These are phyloP conservation scores for Aurelia coerulea DNA, from an alignment of 30 jellyfish, hydroid and myxozoan species.

Conservation along the genomic window DNA sequence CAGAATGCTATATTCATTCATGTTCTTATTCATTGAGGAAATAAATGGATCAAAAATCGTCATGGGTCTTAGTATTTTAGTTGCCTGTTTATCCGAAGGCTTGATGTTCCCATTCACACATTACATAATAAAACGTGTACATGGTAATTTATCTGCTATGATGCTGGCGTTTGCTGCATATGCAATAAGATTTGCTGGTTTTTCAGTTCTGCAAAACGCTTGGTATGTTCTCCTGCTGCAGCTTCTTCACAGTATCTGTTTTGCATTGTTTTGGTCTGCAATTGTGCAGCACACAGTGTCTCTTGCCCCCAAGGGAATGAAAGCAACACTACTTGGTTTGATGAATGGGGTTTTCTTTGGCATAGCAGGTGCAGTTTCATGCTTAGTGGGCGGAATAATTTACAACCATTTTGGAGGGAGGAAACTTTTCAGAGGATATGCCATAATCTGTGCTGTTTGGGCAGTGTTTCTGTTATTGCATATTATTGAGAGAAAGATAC, in stretches of 20 bases:
- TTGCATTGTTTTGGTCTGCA: conserved; percentile 86
- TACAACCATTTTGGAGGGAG: conserved; percentile 78
- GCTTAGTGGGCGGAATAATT: conserved; percentile 71
- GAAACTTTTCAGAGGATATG: conserved; percentile 45
- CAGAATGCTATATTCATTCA: conserved; percentile 51
- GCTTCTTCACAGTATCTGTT: conserved; percentile 72
- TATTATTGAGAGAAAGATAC: conserved; percentile 15
- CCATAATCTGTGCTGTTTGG: conserved; percentile 54
- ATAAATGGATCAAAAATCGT: conserved; percentile 58
- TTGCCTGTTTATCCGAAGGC: conserved; percentile 59
- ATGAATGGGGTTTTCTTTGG: conserved; percentile 74
- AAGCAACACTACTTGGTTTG: conserved; percentile 73
- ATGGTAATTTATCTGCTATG: conserved; percentile 68
- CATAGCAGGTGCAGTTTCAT: conserved; percentile 58
- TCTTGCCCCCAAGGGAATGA: conserved; percentile 56
- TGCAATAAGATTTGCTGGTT: conserved; percentile 60
- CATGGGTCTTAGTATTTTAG: conserved; percentile 77
- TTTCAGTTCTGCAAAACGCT: conserved; percentile 67
- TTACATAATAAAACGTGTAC: conserved; percentile 40
- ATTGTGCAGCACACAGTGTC: conserved; percentile 50
- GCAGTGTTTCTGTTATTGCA: conserved; percentile 35
- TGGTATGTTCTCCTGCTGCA: conserved; percentile 73
- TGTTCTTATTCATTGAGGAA: conserved; percentile 60
- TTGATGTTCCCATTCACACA: conserved; percentile 68
- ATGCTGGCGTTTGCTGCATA: conserved; percentile 42